Evolutionary conservation across 2,797 vertebrate genomes (phyloP).

Genomic region (Lagodon rhomboides): DNA sequence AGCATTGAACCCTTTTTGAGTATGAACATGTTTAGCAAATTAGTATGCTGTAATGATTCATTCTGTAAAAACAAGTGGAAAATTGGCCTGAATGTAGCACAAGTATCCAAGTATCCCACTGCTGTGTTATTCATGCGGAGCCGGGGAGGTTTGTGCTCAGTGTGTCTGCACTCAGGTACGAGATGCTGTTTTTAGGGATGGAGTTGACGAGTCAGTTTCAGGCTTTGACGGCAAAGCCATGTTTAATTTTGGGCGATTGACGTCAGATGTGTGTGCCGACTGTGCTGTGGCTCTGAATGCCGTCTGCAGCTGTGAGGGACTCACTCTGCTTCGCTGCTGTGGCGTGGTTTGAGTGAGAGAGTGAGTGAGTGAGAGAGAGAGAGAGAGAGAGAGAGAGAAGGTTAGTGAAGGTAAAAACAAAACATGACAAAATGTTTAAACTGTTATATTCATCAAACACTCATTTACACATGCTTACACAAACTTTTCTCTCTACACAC

Average conservation of each 20-base stretch:
- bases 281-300: conserved; percentile 22
- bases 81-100: background rate
- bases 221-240: conserved; percentile 30
- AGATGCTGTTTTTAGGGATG: background rate
- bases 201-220: conserved; percentile 1
- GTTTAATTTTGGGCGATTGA: conserved; percentile 49
- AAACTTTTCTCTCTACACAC: conserved; percentile 28
- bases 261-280: conserved; percentile 33
- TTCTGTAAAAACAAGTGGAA: background rate
- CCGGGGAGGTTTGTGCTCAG: background rate
- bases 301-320: conserved; percentile 42
- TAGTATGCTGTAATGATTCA: background rate
- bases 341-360: conserved; percentile 9
- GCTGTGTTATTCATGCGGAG: conserved; percentile 5
- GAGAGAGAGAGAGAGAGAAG: background rate
- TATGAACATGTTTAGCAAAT: background rate
- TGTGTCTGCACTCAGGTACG: background rate
- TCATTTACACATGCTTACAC: conserved; percentile 46
- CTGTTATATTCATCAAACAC: conserved; percentile 71
- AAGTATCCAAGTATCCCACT: background rate
- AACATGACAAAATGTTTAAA: conserved; percentile 68
- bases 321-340: conserved; percentile 29
- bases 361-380: conserved; percentile 13
- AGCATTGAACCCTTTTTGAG: background rate
- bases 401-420: conserved; percentile 24